Base-by-base conservation (phyloP, 2,888 invertebrate genomes). In the Agapostemon virescens region DNA sequence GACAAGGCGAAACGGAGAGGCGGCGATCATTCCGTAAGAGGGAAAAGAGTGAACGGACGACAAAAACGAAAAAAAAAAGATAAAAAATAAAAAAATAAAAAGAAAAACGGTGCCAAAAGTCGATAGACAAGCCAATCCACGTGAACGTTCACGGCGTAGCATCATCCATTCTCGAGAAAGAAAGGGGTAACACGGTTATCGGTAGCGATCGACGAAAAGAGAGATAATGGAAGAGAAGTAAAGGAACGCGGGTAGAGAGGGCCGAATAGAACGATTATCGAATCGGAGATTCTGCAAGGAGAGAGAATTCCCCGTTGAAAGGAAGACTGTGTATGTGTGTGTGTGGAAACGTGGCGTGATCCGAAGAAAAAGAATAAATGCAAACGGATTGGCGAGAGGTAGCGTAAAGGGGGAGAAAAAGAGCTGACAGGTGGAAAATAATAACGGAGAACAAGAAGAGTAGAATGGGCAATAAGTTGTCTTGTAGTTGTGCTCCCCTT, bases 401-500 rank as follows among this genome's bases (percentile, higher is more conserved):
- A n/a, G 69, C 3, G 58, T 26, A 58, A 49, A 70, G 49, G 67
- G 55, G 64, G 69, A 38, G 73, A 73, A 74, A n/a, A 69, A 73
- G 74, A 49, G 49, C 49, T 82, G 79, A 78, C 73, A 81, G 76
- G 79, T 71, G 75, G 79, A 69, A n/a, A n/a, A n/a, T n/a, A n/a
- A 76, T 58, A n/a, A 81, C 55, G 84, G 71, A 83, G 67, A 77
- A 67, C 61, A 72, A 74, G 49, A 45, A 49, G 74, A 82, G 82
- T 84, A 92, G 91, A 89, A 98, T 98, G 98, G 98, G 98, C 94
- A 98, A 98, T 95, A 98, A 98, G 95, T 95, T 98, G 93, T 98
- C 97, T 93, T 98, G 98, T 95, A 98, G 98, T 92, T 98, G 98
- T 95, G 98, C 98, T 92, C 98, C 98, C 91, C 95, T 98, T 93